These are phyloP conservation scores for Trissoscelio sp. DNA, from an alignment of 2,888 invertebrate species.

Conservation along the genomic window DNA sequence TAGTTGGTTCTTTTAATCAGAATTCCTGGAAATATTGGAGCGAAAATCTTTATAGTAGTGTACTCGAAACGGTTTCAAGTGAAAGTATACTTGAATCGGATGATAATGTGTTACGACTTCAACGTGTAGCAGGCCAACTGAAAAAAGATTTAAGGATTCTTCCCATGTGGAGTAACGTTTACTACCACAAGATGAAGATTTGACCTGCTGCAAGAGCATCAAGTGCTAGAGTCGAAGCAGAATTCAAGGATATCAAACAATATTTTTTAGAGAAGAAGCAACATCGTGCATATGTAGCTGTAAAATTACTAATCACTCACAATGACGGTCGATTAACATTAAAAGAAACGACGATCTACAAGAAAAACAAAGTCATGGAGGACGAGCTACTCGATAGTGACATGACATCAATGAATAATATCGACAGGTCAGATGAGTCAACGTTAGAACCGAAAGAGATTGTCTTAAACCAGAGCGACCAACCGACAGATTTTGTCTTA, in stretches of 20 bases:
- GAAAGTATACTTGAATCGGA: neutral
- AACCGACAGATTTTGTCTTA: too few species aligned
- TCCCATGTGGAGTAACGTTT: neutral
- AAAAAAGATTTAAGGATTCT: neutral
- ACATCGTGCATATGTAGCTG: neutral
- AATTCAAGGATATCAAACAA: constrained; percentile 50
- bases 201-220: constrained; percentile 22
- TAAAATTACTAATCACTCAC: neutral
- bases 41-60: too few species aligned
- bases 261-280: neutral
- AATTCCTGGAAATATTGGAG: too few species aligned
- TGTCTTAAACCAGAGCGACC: too few species aligned
- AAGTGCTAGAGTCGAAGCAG: constrained; percentile 54
- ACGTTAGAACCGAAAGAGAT: neutral
- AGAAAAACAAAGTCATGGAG: neutral
- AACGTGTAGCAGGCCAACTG: neutral
- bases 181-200: neutral
- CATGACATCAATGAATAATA: too few species aligned
- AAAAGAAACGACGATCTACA: neutral
- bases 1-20: too few species aligned
- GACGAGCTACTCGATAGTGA: neutral
- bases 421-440: neutral
- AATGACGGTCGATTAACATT: constrained; percentile 2
- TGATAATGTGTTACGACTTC: too few species aligned
- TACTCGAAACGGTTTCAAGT: neutral